Conservation (phyloP, 2,888 invertebrate species). For the Dendrolimus pini region DNA sequence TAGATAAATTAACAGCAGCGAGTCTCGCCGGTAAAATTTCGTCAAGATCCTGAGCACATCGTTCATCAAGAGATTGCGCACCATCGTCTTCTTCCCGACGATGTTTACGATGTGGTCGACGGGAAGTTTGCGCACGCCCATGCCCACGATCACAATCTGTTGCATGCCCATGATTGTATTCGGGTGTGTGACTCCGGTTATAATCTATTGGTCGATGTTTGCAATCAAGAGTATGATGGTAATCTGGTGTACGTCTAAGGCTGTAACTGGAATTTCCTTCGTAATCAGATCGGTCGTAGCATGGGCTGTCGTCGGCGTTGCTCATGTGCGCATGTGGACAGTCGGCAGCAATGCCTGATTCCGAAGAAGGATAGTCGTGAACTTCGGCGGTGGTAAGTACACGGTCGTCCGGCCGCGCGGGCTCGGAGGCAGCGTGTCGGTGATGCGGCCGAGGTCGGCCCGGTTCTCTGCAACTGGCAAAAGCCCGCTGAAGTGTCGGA, state of each 20-base stretch:
- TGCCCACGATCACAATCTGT: conserved; percentile 58
- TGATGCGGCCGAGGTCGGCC: conserved; percentile 58
- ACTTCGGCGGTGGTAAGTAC: conserved; percentile 67
- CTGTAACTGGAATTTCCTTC: conserved; percentile 64
- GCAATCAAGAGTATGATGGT: conserved; percentile 60
- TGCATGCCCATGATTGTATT: conserved; percentile 54
- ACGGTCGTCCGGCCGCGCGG: conserved; percentile 65
- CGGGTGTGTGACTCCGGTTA: conserved; percentile 64
- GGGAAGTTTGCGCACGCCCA: conserved; percentile 55
- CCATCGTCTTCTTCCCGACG: conserved; percentile 62
- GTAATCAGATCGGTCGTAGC: conserved; percentile 65
- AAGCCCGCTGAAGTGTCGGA: conserved; percentile 68
- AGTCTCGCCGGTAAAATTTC: conserved; percentile 70
- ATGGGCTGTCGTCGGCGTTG: conserved; percentile 66
- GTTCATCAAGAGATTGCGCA: conserved; percentile 65
- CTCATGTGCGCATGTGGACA: conserved; percentile 66
- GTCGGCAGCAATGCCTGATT: conserved; percentile 71
- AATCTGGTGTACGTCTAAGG: conserved; percentile 56
- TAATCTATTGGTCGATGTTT: conserved; percentile 57
- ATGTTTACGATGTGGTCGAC: conserved; percentile 53
- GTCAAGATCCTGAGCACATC: conserved; percentile 67
- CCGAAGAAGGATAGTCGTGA: conserved; percentile 73
- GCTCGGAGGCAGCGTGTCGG: conserved; percentile 64
- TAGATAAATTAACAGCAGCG: conserved; percentile 64
- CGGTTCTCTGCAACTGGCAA: conserved; percentile 64